These are phyloP conservation scores for Hemistola chrysoprasaria DNA, from an alignment of 2,888 invertebrate species.

Conservation along the genomic window DNA sequence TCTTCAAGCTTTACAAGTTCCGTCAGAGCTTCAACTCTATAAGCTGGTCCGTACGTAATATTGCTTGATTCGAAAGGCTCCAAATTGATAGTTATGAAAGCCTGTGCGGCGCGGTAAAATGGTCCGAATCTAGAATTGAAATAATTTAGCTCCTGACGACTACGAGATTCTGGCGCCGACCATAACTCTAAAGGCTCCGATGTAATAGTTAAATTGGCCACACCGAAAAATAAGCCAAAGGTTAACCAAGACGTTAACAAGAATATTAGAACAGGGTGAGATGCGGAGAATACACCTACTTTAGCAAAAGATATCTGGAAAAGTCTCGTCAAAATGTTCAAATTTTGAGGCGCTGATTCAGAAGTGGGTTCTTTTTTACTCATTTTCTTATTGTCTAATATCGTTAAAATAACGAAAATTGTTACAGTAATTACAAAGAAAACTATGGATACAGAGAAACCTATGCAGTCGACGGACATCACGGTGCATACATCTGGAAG, in stretches of 20 bases:
- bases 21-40: slow-evolving; percentile 87
- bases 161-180: slow-evolving; percentile 91
- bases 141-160: slow-evolving; percentile 92
- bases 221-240: slow-evolving; percentile 85
- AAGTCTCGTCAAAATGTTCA: slow-evolving; percentile 42
- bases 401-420: slow-evolving; percentile 51
- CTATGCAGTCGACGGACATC: slow-evolving; percentile 83
- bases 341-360: slow-evolving; percentile 13
- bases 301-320: slow-evolving; percentile 57
- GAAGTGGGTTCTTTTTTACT: slow-evolving; percentile 26
- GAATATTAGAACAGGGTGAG: slow-evolving; percentile 84
- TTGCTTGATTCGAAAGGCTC: slow-evolving; percentile 60
- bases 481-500: slow-evolving; percentile 78
- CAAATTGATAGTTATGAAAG: slow-evolving; percentile 87
- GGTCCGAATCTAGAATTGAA: slow-evolving; percentile 94
- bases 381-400: slow-evolving; percentile 36
- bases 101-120: slow-evolving; percentile 94
- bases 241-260: slow-evolving; percentile 83
- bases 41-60: slow-evolving; percentile 89
- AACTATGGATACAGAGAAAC: slow-evolving; percentile 83
- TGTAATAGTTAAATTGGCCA: slow-evolving; percentile 86
- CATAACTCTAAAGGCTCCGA: slow-evolving; percentile 96
- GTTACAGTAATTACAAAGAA: slow-evolving; percentile 68
- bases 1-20: slow-evolving; percentile 88
- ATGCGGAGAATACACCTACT: slow-evolving; percentile 83